Conservation (phyloP, 2,888 invertebrate genomes). For the Chironomus tentans region DNA sequence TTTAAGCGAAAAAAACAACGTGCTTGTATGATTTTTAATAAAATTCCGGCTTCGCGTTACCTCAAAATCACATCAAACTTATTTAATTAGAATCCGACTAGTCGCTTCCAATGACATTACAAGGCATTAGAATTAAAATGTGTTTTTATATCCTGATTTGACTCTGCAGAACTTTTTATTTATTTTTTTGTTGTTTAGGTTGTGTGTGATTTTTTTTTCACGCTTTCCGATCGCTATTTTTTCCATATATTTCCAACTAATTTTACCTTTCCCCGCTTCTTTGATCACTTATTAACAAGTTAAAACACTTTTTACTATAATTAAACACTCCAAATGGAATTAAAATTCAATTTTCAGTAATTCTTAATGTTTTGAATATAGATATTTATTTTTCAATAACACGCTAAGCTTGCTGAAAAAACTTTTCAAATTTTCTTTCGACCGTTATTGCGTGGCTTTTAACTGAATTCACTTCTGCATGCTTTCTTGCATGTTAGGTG, state of each 20-base stretch:
- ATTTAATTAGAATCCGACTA: background rate
- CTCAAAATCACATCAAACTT: no score
- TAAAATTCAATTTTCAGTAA: background rate
- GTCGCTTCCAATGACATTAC: background rate
- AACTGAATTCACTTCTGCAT: no score
- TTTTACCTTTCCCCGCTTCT: background rate
- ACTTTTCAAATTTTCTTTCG: no score
- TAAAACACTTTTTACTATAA: background rate
- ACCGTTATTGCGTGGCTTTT: no score
- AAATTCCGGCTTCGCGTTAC: background rate
- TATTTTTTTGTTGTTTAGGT: conserved; percentile 26
- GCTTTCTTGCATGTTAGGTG: no score
- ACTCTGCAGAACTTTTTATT: conserved; percentile 13
- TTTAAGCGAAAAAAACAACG: conserved; percentile 19
- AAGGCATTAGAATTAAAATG: background rate
- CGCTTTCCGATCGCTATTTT: conserved; percentile 12
- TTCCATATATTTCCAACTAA: background rate
- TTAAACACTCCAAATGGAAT: background rate
- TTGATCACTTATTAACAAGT: background rate
- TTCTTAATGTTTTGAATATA: background rate
- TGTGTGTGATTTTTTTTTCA: conserved; percentile 18
- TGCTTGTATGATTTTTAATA: conserved; percentile 2
- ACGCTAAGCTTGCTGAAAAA: no score
- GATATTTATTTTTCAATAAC: no score
- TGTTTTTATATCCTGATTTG: conserved; percentile 16